Base-by-base conservation (phyloP, 2,888 invertebrate genomes). In the Hemaris fuciformis region DNA sequence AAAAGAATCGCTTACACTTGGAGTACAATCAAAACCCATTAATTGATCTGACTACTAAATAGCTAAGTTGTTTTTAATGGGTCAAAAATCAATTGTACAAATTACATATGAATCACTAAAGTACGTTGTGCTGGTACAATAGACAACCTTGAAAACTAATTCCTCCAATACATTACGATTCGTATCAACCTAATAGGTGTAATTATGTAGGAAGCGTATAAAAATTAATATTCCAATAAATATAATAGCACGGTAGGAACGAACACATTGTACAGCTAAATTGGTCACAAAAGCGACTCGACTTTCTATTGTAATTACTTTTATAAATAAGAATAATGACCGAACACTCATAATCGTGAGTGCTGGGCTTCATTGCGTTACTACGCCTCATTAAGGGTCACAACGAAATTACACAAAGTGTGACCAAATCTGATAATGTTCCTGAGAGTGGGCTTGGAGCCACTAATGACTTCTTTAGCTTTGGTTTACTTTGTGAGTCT, bases 391-490 rank as follows among this genome's bases (percentile, higher is more conserved):
- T 89, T 89, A 88, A 69, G 75, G 83, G 82, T 81, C 74, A 80
- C 77, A 79, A 71, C 70, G 75, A 79, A 87, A 85, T 87, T 85
- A 85, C 82, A 74, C 72, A 79, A 84, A 89, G 87, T 90, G 90
- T 90, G 89, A 89, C 90, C 83, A 80, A 88, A 89, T 89, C 87
- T 85, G 87, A 89, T 89, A 89, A 87, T 86, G 82, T 82, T 79
- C 74, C 75, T 74, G 79, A 83, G 77, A 78, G 64, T 72, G 80
- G 74, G 83, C 83, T 83, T 76, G 70, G 48, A 73, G 66, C 66
- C 59, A 58, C 62, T 70, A 73, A 73, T 71, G 69, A 64, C 66
- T 71, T 61, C 61, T 58, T 61, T 53, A 25, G 38, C 27, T 23
- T 53, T 53, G 8, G 27, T 53, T 53, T 31, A 27, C n/a, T n/a